Evolutionary conservation across 1,140 invertebrate genomes (phyloP).

Genomic region (Popillia japonica): DNA sequence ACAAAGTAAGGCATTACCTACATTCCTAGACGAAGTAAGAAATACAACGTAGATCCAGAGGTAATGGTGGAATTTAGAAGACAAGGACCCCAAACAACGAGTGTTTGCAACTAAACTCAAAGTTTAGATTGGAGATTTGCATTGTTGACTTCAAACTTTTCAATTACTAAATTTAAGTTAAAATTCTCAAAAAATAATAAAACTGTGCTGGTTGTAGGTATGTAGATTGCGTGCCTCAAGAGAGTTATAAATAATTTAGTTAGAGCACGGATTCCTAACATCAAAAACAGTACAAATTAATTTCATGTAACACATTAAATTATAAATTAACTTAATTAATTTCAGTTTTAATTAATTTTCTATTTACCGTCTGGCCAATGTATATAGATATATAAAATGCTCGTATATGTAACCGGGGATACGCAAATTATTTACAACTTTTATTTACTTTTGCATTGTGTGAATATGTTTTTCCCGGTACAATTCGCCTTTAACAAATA

Average conservation of each 20-base stretch:
- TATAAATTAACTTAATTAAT: conserved; percentile 40
- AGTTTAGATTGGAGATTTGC: too few relatives aligned
- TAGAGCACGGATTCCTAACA: neutral
- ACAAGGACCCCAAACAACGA: too few relatives aligned
- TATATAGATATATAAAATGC: neutral
- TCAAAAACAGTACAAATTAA: conserved; percentile 21
- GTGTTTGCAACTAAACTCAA: too few relatives aligned
- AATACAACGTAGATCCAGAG: too few relatives aligned
- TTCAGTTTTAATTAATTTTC: conserved; percentile 41
- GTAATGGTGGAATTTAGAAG: too few relatives aligned
- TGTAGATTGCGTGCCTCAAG: neutral
- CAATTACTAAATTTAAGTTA: too few relatives aligned
- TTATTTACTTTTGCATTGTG: conserved; percentile 4
- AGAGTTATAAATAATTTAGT: conserved; percentile 5
- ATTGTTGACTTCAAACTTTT: too few relatives aligned
- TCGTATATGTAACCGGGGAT: neutral
- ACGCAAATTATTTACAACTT: neutral
- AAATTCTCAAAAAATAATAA: too few relatives aligned
- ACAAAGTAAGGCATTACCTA: too few relatives aligned
- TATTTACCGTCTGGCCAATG: conserved; percentile 34
- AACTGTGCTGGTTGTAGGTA: too few relatives aligned
- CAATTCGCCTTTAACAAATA: neutral
- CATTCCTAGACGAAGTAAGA: too few relatives aligned
- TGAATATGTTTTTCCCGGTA: neutral
- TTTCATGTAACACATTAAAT: conserved; percentile 34